Base-by-base conservation (phyloP, 2,113 vertebrate genomes). In the Etheostoma cragini region DNA sequence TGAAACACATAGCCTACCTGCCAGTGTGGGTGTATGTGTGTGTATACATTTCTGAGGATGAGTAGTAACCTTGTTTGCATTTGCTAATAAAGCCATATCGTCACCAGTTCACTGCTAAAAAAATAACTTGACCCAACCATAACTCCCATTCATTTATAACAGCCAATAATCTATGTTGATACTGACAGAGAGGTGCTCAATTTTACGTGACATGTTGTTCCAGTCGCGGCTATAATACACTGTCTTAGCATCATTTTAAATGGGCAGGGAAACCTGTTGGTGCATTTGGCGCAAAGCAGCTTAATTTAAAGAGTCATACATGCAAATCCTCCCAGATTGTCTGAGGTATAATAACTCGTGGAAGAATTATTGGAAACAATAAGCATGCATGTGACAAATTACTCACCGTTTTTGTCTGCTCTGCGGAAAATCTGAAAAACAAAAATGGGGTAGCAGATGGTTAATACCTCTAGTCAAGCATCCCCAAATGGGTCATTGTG, bases 321-420 rank as follows among this genome's bases (percentile, higher is more conserved):
- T 85, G 74, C 65, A 82, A 82, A 82, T 54, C 52, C 8, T 2
- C 79, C 67, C 57, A 68, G 54, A 61, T 78, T 35, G 24, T 64
- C 21, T 81, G 24, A 47, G 24, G 56, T 61, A 72, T 15, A 71
- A 68, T 69, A 33, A 83, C 15, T 38, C 62, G n/a, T 6, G 30
- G 50, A 77, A 52, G 1, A 52, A 80, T 13, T 45, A 30, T 53
- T 35, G 53, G 19, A 65, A 74, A 72, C 16, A 56, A 70, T 21
- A 56, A 70, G 66, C 35, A 61, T 45, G 76, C 52, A 53, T 63
- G 67, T 82, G 67, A 60, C 33, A 80, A 68, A 80, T 80, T 80
- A 92, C 95, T 91, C 76, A 95, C 95, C 95, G 3, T 95, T 95
- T 93, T 96, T 96, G 92, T 96, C 94, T 67, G 95, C 95, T 66